Base-by-base conservation (phyloP, 2,113 vertebrate genomes). In the Atrichornis clamosus region DNA sequence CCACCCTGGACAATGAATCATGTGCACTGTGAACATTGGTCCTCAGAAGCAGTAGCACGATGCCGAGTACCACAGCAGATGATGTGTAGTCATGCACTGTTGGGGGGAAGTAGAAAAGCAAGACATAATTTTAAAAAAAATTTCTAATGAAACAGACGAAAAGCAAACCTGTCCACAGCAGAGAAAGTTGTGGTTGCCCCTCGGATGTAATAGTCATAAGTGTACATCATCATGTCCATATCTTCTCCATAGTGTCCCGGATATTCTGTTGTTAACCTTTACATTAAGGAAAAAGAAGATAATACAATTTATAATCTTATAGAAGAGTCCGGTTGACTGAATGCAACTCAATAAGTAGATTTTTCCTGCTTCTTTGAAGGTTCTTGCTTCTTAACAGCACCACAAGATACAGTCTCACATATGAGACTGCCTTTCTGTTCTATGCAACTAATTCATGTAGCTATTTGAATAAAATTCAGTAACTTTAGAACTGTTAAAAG, bases 131-230 rank as follows among this genome's bases (percentile, higher is more conserved):
- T 13, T 13, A 13, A 63, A 62, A 62, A 39, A 69, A n/a, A 27
- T 24, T 63, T 44, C 10, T 50, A 73, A 15, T 55, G 16, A 60
- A 90, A 81, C 23, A 84, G 13, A 49, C 37, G 46, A 81, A 84
- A 94, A 93, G 3, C 98, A 97, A 95, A 99, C 99, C 99, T 99
- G 59, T 99, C 97, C 69, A 99, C 99, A 33, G 98, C 98, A 32
- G 98, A 99, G 97, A 99, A 99, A 32, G 99, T 99, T 90, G 99
- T 99, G 60, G 99, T 98, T 69, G 99, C 99, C 32, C 99, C 99
- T 32, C 99, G 98, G 90, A 99, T 99, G 69, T 99, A 99, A 90
- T 99, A 98, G 63, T 99, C 99, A 0, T 99, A 99, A 78, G 95
- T 97, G 18, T 99, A 99, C 92, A 99, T 95, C 42, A 99, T 97